Evolutionary conservation across 2,888 invertebrate species (phyloP), one percentile per base, ranked within the genome.

Genomic region (Dorcus parallelipipedus): DNA sequence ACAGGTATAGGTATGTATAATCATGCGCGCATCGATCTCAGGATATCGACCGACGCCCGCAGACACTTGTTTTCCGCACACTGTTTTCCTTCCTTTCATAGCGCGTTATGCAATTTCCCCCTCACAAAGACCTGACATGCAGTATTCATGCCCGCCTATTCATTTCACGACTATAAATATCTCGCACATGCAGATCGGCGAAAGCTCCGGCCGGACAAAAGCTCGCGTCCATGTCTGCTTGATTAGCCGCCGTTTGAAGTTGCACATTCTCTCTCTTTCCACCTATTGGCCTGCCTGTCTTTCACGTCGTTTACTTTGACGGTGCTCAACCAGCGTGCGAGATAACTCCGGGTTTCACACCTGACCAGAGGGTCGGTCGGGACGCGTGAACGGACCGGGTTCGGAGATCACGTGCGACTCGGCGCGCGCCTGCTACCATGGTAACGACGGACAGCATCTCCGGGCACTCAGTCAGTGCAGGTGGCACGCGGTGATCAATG

Each of bases 341-440:
- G 55, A 54, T 63, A 54, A 59, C 52, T 58, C 69, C 65, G 64
- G 64, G 64, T 59, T 62, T 58, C 52, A 64, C 68, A 70, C 67
- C 63, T 70, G 65, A 66, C 62, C 26, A 33, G 65, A 58, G 42
- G 41, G 49, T 57, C 52, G 49, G 53, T 33, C 26, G 14, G 23
- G 68, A 66, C 68, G 58, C 69, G 69, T 65, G 70, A 70, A 71
- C 66, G 73, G 73, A 68, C 61, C 65, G 76, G 78, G 76, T 77
- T 73, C 71, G 71, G 71, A 77, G 72, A 73, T 80, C 80, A 79
- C 81, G 79, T 80, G 67, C 64, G 80, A 71, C 78, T 79, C 63
- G 52, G 61, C 71, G 53, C 49, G 76, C 75, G 73, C 64, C 69
- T 74, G 71, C 67, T 65, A 67, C 61, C 68, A 66, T 64, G 76